Percentiles rank a stretch among this genome's conserved stretches.
Evolutionary conservation across 2,113 vertebrate genomes (phyloP).

Genomic region (Camelus bactrianus): DNA sequence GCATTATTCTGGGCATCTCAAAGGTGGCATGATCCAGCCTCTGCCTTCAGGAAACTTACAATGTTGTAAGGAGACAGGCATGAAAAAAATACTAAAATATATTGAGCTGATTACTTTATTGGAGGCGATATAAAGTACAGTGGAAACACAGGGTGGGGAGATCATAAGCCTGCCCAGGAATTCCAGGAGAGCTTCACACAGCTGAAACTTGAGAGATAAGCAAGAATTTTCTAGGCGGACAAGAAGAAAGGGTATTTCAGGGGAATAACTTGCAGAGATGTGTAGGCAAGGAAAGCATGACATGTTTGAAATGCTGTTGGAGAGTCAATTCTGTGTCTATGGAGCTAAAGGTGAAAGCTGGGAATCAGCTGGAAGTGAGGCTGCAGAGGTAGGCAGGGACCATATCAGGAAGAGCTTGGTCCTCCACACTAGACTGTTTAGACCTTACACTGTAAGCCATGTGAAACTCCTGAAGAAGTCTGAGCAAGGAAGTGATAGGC

Average conservation of each 20-base stretch:
- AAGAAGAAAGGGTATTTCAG: neutral
- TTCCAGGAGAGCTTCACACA: neutral
- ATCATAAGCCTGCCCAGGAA: neutral
- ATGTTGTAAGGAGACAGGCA: neutral
- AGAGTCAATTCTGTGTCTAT: neutral
- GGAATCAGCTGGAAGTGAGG: neutral
- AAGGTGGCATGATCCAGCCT: neutral
- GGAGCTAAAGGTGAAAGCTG: neutral
- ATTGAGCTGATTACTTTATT: neutral
- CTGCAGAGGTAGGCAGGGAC: neutral
- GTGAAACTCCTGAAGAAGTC: neutral
- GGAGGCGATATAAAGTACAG: neutral
- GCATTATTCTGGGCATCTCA: neutral
- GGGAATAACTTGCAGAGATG: neutral
- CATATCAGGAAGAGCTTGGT: neutral
- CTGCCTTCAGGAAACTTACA: neutral
- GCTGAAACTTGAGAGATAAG: neutral
- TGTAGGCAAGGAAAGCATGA: neutral
- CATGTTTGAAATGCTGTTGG: neutral
- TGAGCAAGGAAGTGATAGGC: neutral
- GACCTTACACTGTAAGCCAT: neutral
- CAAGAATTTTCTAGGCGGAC: neutral
- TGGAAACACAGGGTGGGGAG: neutral
- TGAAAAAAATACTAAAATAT: neutral
- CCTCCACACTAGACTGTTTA: neutral